Conservation (phyloP, 2,888 invertebrate species). For the Drosophila engyochracea region DNA sequence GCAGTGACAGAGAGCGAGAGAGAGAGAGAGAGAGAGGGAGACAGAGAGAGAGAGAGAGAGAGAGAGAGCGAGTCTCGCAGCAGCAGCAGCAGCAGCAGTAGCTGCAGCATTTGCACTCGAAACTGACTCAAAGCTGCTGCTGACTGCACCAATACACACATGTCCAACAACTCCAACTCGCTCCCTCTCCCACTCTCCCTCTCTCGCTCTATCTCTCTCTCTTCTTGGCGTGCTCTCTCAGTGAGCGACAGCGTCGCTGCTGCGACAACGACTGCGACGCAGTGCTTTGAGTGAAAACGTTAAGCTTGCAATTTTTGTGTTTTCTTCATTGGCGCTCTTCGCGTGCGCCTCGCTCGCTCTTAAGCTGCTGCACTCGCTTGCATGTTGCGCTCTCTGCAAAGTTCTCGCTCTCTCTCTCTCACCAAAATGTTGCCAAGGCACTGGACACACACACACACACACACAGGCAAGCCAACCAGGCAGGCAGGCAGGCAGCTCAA, state of each 20-base stretch:
- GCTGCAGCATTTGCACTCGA: constrained; percentile 44
- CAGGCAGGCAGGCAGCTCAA: neutral
- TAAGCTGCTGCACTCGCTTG: constrained; percentile 52
- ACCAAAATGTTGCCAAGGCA: constrained; percentile 61
- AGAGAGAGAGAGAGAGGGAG: neutral
- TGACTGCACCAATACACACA: constrained; percentile 35
- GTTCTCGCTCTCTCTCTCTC: constrained; percentile 19
- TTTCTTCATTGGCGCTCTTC: constrained; percentile 17
- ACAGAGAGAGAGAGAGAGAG: neutral
- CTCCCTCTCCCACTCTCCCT: constrained; percentile 13
- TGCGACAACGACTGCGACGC: constrained; percentile 38
- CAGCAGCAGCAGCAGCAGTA: neutral
- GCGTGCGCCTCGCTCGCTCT: constrained; percentile 34
- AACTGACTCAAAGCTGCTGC: constrained; percentile 36
- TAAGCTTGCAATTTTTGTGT: constrained; percentile 32
- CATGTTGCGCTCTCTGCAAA: constrained; percentile 41
- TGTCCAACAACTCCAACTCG: constrained; percentile 24
- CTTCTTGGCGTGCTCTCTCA: constrained; percentile 2
- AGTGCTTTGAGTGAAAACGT: constrained; percentile 57
- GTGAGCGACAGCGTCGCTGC: neutral
- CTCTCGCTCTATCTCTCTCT: neutral
- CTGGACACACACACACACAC: constrained; percentile 25
- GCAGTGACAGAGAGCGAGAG: neutral
- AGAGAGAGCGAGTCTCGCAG: neutral
- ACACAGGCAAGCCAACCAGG: neutral